Conservation (phyloP, 2,113 vertebrate genomes). For the Gymnocephalus cernua region DNA sequence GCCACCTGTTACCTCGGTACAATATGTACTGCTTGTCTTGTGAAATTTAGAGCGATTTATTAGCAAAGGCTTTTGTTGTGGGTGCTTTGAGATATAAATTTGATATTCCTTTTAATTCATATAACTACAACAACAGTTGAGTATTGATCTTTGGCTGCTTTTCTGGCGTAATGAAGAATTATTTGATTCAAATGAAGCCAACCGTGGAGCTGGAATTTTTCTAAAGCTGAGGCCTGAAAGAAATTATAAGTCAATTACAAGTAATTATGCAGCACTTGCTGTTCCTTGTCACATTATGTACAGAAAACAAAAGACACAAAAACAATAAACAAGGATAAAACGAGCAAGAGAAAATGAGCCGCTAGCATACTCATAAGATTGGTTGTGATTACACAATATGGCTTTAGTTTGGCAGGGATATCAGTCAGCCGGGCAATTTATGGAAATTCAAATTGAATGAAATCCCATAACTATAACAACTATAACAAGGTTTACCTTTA, state of each 20-base stretch:
- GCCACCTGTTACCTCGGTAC: not conserved
- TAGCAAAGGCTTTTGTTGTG: not conserved
- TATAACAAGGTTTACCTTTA: not conserved
- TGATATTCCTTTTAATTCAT: not conserved
- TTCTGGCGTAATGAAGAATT: not conserved
- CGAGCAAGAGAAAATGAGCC: not conserved
- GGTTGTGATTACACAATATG: not conserved
- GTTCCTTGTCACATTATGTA: not conserved
- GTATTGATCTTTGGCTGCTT: not conserved
- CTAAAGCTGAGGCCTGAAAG: not conserved
- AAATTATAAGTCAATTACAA: not conserved
- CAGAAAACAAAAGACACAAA: not conserved
- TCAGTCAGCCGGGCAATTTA: slow-evolving; percentile 1
- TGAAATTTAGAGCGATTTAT: not conserved
- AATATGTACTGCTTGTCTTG: not conserved
- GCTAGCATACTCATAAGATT: not conserved
- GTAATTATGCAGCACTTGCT: not conserved
- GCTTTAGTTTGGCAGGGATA: not conserved
- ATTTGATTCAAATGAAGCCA: not conserved
- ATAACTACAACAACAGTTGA: too few relatives aligned
- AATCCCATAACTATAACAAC: not conserved
- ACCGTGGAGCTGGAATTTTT: not conserved
- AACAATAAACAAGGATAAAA: not conserved
- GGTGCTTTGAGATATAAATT: not conserved
- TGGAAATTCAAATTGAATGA: not conserved